Base-by-base conservation (phyloP, 2,113 vertebrate genomes). In the Ptychochromis oligacanthus region DNA sequence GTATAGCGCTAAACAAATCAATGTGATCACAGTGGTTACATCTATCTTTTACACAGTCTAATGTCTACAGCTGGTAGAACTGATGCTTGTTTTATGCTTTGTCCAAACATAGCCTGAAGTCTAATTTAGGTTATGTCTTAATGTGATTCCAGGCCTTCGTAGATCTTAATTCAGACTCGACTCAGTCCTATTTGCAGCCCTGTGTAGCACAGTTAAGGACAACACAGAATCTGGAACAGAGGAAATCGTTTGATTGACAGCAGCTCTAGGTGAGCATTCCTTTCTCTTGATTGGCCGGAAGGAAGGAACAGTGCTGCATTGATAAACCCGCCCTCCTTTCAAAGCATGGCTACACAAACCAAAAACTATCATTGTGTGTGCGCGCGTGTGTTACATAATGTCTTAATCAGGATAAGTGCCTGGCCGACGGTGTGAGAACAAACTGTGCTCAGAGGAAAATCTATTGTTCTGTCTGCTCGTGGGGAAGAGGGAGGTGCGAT, bases 221-320 rank as follows among this genome's bases (percentile, higher is more conserved):
- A 28, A 79, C 60, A 36, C 34, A 77, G 59, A 24, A 56, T 58
- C 31, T 84, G 5, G 4, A 82, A 75, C 55, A 77, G 60, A 88
- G 84, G 86, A 91, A 80, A 78, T 8, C 7, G 49, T 75, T 31
- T 90, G 91, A 94, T 6, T 54, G 90, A 93, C 85, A 85, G 90
- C 75, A 20, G 70, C 80, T 82, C 2, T 49, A 76, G 43, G 78
- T 40, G 82, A 82, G 76, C 87, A 89, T 92, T 93, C 89, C 84
- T 82, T 10, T 58, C 4, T 31, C 87, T n/a, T 93, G 90, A 92
- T 93, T 93, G 83, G 93, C 24, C 52, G 67, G 90, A 91, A 93
- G 84, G 89, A 92, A 90, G 85, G 87, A 91, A 87, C 18, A 34
- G 43, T 46, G 18, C 22, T 70, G 52, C 58, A 65, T 61, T 60